Evolutionary conservation across 2,113 vertebrate species (phyloP), one percentile per base, ranked within the genome.

Genomic region (Catharus bicknelli): DNA sequence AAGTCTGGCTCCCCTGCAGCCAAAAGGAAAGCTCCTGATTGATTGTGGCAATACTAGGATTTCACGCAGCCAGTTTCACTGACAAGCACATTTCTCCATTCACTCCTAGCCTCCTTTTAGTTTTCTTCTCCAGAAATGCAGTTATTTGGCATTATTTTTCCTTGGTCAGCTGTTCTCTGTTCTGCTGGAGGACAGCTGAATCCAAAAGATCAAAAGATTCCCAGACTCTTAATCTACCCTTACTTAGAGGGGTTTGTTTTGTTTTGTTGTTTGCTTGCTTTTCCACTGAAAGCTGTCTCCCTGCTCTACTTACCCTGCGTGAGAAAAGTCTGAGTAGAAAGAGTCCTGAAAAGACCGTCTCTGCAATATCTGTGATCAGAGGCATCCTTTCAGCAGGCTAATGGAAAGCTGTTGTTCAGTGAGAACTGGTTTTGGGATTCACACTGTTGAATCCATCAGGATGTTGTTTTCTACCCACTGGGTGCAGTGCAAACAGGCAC

Each of bases 161-260:
- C 72, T 85, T 70, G 54, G 79, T 93, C 92, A 90, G 79, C 90
- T 94, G 48, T 92, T 75, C 73, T 90, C 40, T 83, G 78, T 91
- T 93, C 43, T 94, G 63, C 63, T 83, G 43, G 59, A 69, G 59
- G 63, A 92, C 3, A 14, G 32, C 70, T 94, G 78, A 94, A 63
- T 76, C 67, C 85, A 85, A 94, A 72, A 75, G 82, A 95, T 93
- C 88, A 93, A 91, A 96, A 87, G 77, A 85, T 87, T 94, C 84
- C 84, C 82, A 95, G 90, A 91, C 57, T 89, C 45, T 89, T 95
- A 91, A 95, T 79, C 78, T 91, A 91, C 38, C 54, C 70, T 85
- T 87, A 68, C 74, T 91, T 80, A 85, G 85, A 88, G 36, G 42
- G 38, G 48, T 74, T 93, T 93, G 38, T 90, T 89, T 92, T 95